Evolutionary conservation across 1,140 invertebrate genomes (phyloP), one percentile per base, ranked within the genome.

Genomic region (Heliconius hewitsoni): DNA sequence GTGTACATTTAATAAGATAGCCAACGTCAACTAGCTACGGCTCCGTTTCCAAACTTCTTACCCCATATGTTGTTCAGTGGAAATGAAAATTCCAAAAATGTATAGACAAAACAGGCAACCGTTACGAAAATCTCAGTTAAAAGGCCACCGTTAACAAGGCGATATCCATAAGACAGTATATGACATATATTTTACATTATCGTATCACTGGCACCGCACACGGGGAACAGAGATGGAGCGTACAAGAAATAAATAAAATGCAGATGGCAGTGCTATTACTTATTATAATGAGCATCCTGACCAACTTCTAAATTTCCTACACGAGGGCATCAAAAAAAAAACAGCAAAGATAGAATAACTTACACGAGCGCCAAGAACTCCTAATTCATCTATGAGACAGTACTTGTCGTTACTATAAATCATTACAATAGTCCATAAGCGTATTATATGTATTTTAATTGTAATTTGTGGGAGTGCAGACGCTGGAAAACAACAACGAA

Each of bases 211-310:
- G 82, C 78, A 83, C 80, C 78, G 80, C 80, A 55, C 46, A 75
- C 8, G n/a, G n/a, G 5, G n/a, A 30, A 66, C 23, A 66, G 27
- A 66, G 23, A 30, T 30, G 60, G 27, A 66, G 60, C 60, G n/a
- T 30, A 16, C 13, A 66, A 66, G 23, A 73, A 37, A 37, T 39
- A 27, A 75, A 74, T 71, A 73, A 89, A 92, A 88, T 90, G 90
- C 86, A 87, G 74, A 82, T 83, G 87, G 89, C 89, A 94, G 88
- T 91, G 85, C 79, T 82, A 79, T 84, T 82, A 84, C 82, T 60
- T 81, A 86, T 90, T 90, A 94, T 92, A 94, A 94, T 93, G 92
- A 94, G 92, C 90, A 93, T 92, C 90, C 91, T 92, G 91, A 91
- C 89, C 81, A 81, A 82, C 78, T 77, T 78, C 77, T 79, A 78